These are phyloP conservation scores for Leptodirus hochenwartii DNA, from an alignment of 2,888 invertebrate species.

Conservation along the genomic window DNA sequence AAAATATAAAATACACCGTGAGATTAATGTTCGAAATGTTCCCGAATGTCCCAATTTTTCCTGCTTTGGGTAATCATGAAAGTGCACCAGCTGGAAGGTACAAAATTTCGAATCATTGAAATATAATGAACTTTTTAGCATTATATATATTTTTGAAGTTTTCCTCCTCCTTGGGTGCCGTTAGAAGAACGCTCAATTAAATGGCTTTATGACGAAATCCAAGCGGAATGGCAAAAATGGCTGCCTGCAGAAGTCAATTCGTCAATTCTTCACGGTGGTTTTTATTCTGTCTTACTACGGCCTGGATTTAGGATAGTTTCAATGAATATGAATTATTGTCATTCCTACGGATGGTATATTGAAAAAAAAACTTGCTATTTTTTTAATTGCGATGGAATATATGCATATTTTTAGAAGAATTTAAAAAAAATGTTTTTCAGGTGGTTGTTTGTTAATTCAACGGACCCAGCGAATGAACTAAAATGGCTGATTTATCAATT, in stretches of 20 bases:
- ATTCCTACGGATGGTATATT: conserved; percentile 74
- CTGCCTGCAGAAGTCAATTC: conserved; percentile 66
- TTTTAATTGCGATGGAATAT: background rate
- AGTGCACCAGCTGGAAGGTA: conserved; percentile 90
- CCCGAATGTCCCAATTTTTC: conserved; percentile 80
- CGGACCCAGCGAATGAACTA: conserved; percentile 86
- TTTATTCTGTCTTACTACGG: conserved; percentile 76
- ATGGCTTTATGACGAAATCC: conserved; percentile 82
- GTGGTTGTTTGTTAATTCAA: conserved; percentile 88
- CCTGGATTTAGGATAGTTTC: conserved; percentile 84
- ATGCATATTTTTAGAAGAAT: conserved; percentile 6
- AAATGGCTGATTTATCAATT: conserved; percentile 89
- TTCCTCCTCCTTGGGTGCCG: conserved; percentile 71
- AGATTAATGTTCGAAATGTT: conserved; percentile 67
- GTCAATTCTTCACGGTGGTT: conserved; percentile 70
- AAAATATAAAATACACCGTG: conserved; percentile 65
- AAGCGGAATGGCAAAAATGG: conserved; percentile 81
- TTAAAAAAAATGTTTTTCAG: conserved; percentile 24
- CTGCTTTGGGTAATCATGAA: conserved; percentile 92
- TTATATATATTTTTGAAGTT: conserved; percentile 40
- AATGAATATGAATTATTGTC: conserved; percentile 89
- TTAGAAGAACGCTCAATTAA: conserved; percentile 63
- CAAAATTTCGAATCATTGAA: conserved; percentile 4
- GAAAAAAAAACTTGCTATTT: conserved; percentile 1
- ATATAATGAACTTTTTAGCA: conserved; percentile 2